Base-by-base conservation (phyloP, 2,888 invertebrate genomes). In the Heliconius cydno region DNA sequence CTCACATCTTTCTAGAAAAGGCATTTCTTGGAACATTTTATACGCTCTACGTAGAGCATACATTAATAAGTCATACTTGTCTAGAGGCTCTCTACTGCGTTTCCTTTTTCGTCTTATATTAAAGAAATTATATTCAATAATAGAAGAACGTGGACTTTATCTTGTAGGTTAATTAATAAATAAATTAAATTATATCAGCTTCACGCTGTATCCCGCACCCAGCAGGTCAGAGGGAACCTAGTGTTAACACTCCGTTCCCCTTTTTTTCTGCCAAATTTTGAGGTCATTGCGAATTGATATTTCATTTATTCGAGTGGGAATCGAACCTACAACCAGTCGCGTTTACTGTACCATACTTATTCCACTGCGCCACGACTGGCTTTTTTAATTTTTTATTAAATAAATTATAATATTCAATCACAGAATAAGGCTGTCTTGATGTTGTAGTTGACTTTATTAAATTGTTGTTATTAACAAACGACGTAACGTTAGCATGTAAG, bases 381-480 rank as follows among this genome's bases (percentile, higher is more conserved):
- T 0, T 46, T 46, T 28, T 46, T 46, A 12, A 7, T 25, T 34
- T n/a, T 67, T 67, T 34, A 67, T 67, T 67, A 67, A 67, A 34
- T 68, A 68, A 68, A 68, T 30, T 30, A 66, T 68, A 38, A 66
- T 68, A 38, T 41, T 68, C 12, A 68, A 68, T 68, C 4, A 38
- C 1, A 38, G 1, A 22, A 38, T 68, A 68, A 13, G 38, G 38
- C 68, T n/a, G 13, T 38, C 63, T 63, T 12, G n/a, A 68, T 38
- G 12, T n/a, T 12, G 4, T 22, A 34, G 34, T 34, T 15, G 34
- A 9, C 34, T 60, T 41, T 70, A 41, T 25, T 73, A 72, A n/a
- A 73, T 60, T 13, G n/a, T 57, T 71, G 52, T 72, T 72, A 72
- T 13, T 72, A 72, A 57, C 34, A 30, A 57, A n/a, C n/a, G 57